phyloP scores from a whole-genome alignment of 2,797 vertebrate genomes.

The Rhabdophis nuchalis region DNA sequence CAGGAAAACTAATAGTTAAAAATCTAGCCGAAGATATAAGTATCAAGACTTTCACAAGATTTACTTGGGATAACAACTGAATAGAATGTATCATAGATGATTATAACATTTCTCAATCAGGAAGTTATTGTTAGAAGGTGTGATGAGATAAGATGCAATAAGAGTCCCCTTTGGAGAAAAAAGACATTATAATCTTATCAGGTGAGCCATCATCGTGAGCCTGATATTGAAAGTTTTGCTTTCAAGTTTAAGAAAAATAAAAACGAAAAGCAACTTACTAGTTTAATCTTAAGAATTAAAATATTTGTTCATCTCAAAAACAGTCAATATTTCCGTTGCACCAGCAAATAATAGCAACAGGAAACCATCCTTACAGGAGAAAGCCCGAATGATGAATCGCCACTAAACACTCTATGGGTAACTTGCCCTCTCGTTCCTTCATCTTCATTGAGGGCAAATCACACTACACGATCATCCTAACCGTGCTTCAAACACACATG shows the following conservation, averaged over 20 bases:
- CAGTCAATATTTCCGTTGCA: not conserved
- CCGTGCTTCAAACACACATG: not conserved
- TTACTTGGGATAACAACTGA: slow-evolving; percentile 13
- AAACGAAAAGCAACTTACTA: slow-evolving; percentile 2
- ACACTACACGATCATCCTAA: not conserved
- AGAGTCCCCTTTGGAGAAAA: not conserved
- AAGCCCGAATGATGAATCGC: not conserved
- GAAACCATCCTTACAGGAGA: not conserved
- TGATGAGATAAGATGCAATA: not conserved
- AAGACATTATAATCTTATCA: not conserved
- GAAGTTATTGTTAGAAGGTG: not conserved
- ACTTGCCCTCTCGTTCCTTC: not conserved
- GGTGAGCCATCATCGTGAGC: not conserved
- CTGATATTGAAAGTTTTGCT: not conserved
- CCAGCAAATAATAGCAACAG: slow-evolving; percentile 12
- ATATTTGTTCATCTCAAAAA: slow-evolving; percentile 1
- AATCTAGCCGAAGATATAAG: slow-evolving; percentile 31
- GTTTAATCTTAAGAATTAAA: slow-evolving; percentile 25
- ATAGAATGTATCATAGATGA: slow-evolving; percentile 3
- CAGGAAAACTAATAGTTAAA: slow-evolving; percentile 13
- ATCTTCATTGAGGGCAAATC: not conserved
- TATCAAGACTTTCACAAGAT: slow-evolving; percentile 10
- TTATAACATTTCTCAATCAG: slow-evolving; percentile 15
- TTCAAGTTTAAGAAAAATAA: not conserved
- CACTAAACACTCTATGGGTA: not conserved